Conservation (phyloP, 1,140 invertebrate genomes). For the Pogonomyrmex californicus region DNA sequence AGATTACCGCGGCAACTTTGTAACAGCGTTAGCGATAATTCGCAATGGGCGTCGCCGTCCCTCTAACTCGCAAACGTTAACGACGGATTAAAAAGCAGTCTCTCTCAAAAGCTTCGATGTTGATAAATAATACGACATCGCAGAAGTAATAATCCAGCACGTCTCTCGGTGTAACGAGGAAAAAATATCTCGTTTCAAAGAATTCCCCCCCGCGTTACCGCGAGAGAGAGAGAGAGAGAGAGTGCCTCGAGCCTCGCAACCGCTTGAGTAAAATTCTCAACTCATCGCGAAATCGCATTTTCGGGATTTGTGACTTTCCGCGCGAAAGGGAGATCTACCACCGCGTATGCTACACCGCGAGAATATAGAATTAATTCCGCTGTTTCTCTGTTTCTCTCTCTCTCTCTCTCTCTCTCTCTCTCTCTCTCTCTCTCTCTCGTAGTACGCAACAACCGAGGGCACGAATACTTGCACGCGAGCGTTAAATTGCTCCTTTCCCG, state of each 20-base stretch:
- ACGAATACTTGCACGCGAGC: constrained; percentile 23
- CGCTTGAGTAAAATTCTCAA: constrained; percentile 3
- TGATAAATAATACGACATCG: constrained; percentile 9
- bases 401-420: no score
- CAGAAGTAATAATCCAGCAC: background rate
- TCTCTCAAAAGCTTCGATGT: constrained; percentile 47
- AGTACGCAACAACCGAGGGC: background rate
- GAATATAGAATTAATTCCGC: constrained; percentile 1
- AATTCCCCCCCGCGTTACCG: background rate
- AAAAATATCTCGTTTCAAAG: background rate
- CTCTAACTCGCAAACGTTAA: constrained; percentile 17
- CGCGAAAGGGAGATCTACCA: background rate
- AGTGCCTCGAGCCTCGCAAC: no score
- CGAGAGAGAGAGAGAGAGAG: no score
- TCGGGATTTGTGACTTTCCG: background rate
- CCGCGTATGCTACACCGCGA: background rate
- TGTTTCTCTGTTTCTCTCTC: no score
- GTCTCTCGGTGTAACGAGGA: background rate
- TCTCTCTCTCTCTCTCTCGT: no score
- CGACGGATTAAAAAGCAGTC: constrained; percentile 48
- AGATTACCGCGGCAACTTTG: background rate
- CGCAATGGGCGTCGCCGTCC: background rate
- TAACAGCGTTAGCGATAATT: constrained; percentile 23
- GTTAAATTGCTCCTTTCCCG: background rate
- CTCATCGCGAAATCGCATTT: background rate